Base-by-base conservation (phyloP, 1,140 invertebrate genomes). In the Propsilocerus akamusi region DNA sequence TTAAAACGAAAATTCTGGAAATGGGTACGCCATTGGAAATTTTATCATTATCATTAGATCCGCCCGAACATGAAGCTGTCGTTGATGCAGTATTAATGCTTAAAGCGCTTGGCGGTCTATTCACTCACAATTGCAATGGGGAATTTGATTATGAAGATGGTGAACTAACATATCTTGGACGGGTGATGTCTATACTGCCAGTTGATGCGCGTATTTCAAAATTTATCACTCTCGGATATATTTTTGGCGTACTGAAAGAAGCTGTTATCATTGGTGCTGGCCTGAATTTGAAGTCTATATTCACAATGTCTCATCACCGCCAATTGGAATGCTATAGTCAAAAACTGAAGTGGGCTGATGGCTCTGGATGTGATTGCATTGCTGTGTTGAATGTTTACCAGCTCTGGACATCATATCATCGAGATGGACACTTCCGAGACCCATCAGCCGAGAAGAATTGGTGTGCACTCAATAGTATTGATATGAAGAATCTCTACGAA, bases 241-340 rank as follows among this genome's bases (percentile, higher is more conserved):
- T 87, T 12, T 96, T 88, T 59, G 86, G 84, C 50, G 74, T 87
- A 28, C 62, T 96, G 0, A 77, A 86, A 24, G 91, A 95, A 53
- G 70, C 79, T 8, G 77, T 97, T 26, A 83, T 93, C 49, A 95
- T 97, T 61, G 89, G 86, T 54, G 85, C 87, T 52, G 80, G 83
- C 7, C 72, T 95, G 66, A 79, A 80, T 2, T 70, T 86, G 2
- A 89, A 85, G 56, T 85, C 78, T 57, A 70, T 95, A 32, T 95
- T 92, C 61, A 77, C 74, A 28, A 75, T 70, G 51, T 81, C 81
- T 1, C 89, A 83, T 61, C 67, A 77, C 52, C 72, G 81, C 53
- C 68, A 75, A 49, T 58, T 90, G 6, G 72, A 81, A 46, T 74
- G 83, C 0, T 95, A 85, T 64, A 76, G 76, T 58, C 80, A 77